Base-by-base conservation (phyloP, 2,797 vertebrate species). In the Amazonetta brasiliensis region DNA sequence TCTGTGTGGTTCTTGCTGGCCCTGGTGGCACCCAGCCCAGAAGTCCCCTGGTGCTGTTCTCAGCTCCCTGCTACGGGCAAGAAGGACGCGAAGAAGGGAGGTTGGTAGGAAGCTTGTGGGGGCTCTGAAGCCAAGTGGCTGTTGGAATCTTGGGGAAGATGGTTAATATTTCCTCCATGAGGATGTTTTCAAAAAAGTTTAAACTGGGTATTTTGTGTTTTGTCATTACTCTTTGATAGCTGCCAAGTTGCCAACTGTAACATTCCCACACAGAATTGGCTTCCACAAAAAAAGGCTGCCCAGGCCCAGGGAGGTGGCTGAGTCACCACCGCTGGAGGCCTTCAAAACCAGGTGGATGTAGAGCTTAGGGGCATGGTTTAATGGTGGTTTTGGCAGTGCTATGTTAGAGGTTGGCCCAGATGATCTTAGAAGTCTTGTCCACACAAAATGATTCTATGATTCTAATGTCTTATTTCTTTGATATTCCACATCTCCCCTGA, bases 1-100 rank as follows among this genome's bases (percentile, higher is more conserved):
- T 50, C 13, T 50, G 26, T 6, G 39, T 0, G 1, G 7, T 19
- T 58, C 4, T 58, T 18, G 48, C 1, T 1, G 18, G 43, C 25
- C 19, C 30, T 1, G 1, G 22, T 37, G 41, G 54, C 54, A 50
- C 12, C 28, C 2, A 2, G 22, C 31, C 19, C 30, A 20, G n/a
- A 17, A 7, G 11, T 35, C 33, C 12, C 43, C 30, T 11, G 22
- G 9, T 59, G 15, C 48, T 22, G 5, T 30, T 72, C 30, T 58
- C 12, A 2, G 17, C 15, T 48, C 16, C 72, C 41, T 35, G 28
- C 41, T 73, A 17, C 7, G 23, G 35, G 17, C 28, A 62, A 39
- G 19, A 15, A 23, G 54, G 35, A 55, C 72, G 20, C 31, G 31
- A 59, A 48, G 56, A 60, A 60, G 75, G 21, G 21, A 60, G 50